Conservation (phyloP, 2,888 invertebrate species). For the Pimpla rufipes region DNA sequence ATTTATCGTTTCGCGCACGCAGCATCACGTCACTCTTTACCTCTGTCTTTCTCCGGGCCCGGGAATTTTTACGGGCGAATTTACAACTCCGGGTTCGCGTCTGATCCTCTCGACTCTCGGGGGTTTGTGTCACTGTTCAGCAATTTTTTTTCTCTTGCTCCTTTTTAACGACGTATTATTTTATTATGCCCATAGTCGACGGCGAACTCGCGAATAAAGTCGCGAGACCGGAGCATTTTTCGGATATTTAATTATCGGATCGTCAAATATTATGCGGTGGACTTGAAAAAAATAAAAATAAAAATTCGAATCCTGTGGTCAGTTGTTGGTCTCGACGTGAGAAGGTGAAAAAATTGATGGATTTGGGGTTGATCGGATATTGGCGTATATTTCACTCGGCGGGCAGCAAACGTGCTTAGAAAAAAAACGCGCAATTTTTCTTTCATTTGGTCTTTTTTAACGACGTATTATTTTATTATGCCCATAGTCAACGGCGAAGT, state of each 20-base stretch:
- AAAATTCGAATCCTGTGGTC: neutral
- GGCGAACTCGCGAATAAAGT: slow-evolving; percentile 45
- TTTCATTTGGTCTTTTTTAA: slow-evolving; percentile 3
- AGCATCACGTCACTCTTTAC: slow-evolving; percentile 71
- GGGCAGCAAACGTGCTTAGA: no score
- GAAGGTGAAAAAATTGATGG: slow-evolving; percentile 36
- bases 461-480: slow-evolving; percentile 30
- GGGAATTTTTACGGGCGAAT: slow-evolving; percentile 82
- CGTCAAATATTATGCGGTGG: slow-evolving; percentile 11
- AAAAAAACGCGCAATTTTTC: no score
- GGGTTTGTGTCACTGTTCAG: slow-evolving; percentile 77
- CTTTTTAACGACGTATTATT: slow-evolving; percentile 26
- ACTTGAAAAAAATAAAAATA: neutral
- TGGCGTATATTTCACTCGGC: slow-evolving; percentile 49
- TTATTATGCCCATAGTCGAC: slow-evolving; percentile 2
- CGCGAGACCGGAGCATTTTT: slow-evolving; percentile 23
- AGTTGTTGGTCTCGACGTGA: slow-evolving; percentile 1
- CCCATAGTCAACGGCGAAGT: slow-evolving; percentile 12
- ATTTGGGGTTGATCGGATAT: slow-evolving; percentile 43
- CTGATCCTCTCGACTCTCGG: slow-evolving; percentile 28
- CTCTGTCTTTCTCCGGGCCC: slow-evolving; percentile 50
- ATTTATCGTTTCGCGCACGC: slow-evolving; percentile 83
- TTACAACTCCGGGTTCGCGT: slow-evolving; percentile 76
- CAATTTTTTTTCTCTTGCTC: slow-evolving; percentile 6
- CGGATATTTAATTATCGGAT: slow-evolving; percentile 51